Evolutionary conservation across 1,140 invertebrate species (phyloP).

Genomic region (Macrocentrus cingulum): DNA sequence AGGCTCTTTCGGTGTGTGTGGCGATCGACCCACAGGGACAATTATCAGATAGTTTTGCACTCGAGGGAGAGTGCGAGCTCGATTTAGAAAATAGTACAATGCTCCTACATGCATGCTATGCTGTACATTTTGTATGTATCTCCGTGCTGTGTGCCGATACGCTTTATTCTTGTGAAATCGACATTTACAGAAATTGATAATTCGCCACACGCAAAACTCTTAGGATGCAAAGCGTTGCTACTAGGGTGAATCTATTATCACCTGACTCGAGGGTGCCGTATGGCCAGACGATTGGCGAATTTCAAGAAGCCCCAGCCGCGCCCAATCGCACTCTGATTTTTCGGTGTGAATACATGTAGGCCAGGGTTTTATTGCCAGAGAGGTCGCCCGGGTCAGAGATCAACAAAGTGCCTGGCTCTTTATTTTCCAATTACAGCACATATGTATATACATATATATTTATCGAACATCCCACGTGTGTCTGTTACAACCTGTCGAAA

Average conservation of each 20-base stretch:
- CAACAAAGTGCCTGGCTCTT: not conserved
- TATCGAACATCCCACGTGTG: no score
- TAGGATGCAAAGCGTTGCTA: no score
- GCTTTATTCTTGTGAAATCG: no score
- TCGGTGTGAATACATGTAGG: constrained; percentile 15
- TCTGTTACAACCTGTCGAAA: no score
- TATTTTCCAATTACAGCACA: no score
- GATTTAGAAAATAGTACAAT: not conserved
- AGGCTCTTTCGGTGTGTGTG: constrained; percentile 30
- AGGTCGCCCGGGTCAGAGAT: constrained; percentile 6
- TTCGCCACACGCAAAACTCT: no score
- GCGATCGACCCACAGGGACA: constrained; percentile 17
- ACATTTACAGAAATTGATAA: no score
- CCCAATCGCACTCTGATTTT: constrained; percentile 6
- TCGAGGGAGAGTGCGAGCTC: not conserved
- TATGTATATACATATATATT: no score
- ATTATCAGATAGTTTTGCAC: constrained; percentile 16
- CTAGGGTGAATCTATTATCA: no score
- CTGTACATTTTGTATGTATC: no score
- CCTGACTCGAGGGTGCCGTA: no score
- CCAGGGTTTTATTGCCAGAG: not conserved
- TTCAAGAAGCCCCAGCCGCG: not conserved
- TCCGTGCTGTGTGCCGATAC: no score
- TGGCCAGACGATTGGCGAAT: not conserved
- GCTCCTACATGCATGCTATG: not conserved